A percentile compares a stretch with the other conserved stretches of the same genome.
These are phyloP conservation scores for Pipistrellus pygmaeus DNA, from an alignment of 2,797 vertebrate genomes.

Conservation along the genomic window DNA sequence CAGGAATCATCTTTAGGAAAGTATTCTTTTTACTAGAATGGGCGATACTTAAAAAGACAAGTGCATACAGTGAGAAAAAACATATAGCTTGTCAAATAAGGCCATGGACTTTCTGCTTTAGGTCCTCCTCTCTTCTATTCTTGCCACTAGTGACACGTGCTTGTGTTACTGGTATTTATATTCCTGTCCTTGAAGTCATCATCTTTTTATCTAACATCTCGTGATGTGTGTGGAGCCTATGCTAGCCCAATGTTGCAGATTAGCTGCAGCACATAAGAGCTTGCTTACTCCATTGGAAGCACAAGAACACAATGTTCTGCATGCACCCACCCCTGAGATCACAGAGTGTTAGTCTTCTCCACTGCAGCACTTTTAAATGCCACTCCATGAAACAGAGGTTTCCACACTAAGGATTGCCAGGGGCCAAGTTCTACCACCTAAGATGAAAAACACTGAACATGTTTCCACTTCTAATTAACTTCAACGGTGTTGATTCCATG, in stretches of 20 bases:
- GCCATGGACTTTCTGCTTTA: not conserved
- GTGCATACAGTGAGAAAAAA: not conserved
- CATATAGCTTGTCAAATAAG: not conserved
- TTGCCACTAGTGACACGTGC: not conserved
- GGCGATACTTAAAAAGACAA: slow-evolving; percentile 43
- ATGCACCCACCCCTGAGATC: not conserved
- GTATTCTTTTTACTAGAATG: slow-evolving; percentile 1
- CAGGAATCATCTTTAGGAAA: slow-evolving; percentile 29
- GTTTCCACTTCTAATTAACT: not conserved
- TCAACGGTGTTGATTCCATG: not conserved
- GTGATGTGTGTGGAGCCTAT: not conserved
- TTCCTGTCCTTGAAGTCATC: not conserved
- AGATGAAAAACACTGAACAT: not conserved
- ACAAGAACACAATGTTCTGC: not conserved
- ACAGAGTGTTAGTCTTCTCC: not conserved
- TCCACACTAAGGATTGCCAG: not conserved
- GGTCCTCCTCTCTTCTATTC: not conserved
- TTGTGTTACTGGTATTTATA: not conserved
- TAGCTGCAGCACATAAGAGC: not conserved
- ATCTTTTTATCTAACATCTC: not conserved
- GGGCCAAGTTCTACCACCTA: not conserved
- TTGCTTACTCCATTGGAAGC: not conserved
- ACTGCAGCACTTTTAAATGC: not conserved
- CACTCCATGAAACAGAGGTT: not conserved
- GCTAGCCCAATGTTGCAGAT: not conserved